Percentiles rank a stretch among this genome's conserved stretches.
Conservation (phyloP, 1,140 invertebrate species). For the Saccostrea cuccullata region DNA sequence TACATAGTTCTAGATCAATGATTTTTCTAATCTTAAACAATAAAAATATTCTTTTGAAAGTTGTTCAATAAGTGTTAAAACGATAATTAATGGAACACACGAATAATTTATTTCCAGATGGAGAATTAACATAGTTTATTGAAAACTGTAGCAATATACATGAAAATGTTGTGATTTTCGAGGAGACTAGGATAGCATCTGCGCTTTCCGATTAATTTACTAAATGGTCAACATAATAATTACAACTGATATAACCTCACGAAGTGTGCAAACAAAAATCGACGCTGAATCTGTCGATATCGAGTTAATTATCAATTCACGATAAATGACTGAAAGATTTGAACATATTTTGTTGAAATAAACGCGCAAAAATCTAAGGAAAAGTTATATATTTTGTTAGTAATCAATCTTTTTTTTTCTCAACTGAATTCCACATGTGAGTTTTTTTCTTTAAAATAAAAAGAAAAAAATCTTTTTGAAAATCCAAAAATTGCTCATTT, state of each 20-base stretch:
- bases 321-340: background rate
- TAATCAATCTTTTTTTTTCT: background rate
- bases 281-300: background rate
- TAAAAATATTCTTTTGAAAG: no score
- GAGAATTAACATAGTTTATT: background rate
- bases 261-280: conserved; percentile 2
- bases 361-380: background rate
- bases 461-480: background rate
- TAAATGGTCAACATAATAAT: conserved; percentile 27
- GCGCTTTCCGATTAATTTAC: conserved; percentile 2
- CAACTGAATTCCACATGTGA: background rate
- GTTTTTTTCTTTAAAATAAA: background rate
- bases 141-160: background rate
- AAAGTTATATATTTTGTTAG: background rate
- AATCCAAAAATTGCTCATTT: background rate
- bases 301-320: conserved; percentile 17
- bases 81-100: background rate
- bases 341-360: background rate
- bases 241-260: conserved; percentile 10
- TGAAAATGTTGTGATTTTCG: background rate
- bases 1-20: no score
- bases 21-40: no score
- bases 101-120: background rate
- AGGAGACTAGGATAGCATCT: background rate
- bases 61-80: background rate